Evolutionary conservation across 2,888 invertebrate genomes (phyloP), one percentile per base, ranked within the genome.

Genomic region (Boloria euphrosyne): DNA sequence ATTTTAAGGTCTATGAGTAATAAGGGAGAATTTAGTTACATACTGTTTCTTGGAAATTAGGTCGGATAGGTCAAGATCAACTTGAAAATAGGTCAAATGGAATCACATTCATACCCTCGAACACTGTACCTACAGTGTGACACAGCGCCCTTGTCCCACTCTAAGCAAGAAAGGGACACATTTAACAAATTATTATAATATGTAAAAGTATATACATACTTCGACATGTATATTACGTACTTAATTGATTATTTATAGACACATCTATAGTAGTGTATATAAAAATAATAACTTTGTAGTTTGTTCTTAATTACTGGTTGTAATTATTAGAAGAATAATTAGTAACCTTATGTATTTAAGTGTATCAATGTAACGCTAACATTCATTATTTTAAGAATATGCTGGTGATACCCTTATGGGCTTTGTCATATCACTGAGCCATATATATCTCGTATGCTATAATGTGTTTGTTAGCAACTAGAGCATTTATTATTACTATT

Each of bases 41-140:
- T 51, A 51, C 17, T 16, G 10, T 4, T 27, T 3, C n/a, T 60
- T 38, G 44, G 68, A 66, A 73, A 74, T 62, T 67, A 59, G 74
- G 70, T 70, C 75, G 61, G 49, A 49, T 74, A 75, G 87, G 89
- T 89, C 89, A 90, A 84, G 88, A 85, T 85, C 89, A 85, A 74
- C 67, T 71, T 67, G 75, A 72, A 89, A 84, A 82, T 89, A 75
- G 89, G 89, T 86, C 87, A 82, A 78, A 76, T 75, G 80, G 84
- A 81, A 80, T 81, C 78, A 80, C 80, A 80, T 81, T 78, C 76
- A 77, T 73, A 70, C 76, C 80, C 73, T 77, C 79, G 75, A 73
- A 61, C 64, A 62, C 52, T 43, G 58, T 54, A 63, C 66, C 65
- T 67, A 59, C 5, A 71, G 72, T n/a, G 65, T 54, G 65, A 60